A percentile compares a stretch with the other conserved stretches of the same genome.
phyloP scores from a whole-genome alignment of 92 coral and sea anemone species.

The Ricordea florida region DNA sequence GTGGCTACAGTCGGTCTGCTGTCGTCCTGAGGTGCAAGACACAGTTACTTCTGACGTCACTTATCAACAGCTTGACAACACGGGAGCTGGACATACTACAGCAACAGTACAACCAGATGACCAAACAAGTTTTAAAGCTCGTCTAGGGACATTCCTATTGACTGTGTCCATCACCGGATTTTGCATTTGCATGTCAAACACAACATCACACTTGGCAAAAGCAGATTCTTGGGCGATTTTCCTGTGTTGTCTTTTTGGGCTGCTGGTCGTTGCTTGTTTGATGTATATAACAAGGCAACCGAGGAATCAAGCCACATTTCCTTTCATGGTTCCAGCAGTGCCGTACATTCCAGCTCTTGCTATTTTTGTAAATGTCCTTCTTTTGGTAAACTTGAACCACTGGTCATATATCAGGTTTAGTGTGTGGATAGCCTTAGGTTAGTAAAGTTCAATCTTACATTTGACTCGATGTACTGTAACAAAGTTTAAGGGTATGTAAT shows the following conservation, averaged over 20 bases:
- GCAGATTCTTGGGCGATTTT: conserved; percentile 75
- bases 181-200: conserved; percentile 47
- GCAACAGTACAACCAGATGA: neutral
- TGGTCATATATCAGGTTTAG: conserved; percentile 81
- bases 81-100: neutral
- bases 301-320: conserved; percentile 78
- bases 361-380: conserved; percentile 61
- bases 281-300: conserved; percentile 78
- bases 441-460: neutral
- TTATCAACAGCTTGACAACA: conserved; percentile 13
- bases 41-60: neutral
- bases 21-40: conserved; percentile 3
- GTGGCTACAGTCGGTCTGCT: conserved; percentile 72
- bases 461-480: no score
- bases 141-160: conserved; percentile 40
- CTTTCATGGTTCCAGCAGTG: conserved; percentile 84
- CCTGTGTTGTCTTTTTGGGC: conserved; percentile 62
- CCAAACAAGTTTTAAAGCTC: conserved; percentile 56
- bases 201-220: conserved; percentile 19
- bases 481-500: no score
- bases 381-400: conserved; percentile 64
- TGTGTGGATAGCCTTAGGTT: conserved; percentile 76
- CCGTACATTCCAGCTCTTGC: conserved; percentile 68
- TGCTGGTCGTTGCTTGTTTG: conserved; percentile 53
- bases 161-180: conserved; percentile 57